Base-by-base conservation (phyloP, 1,140 invertebrate species). In the Eurosta solidaginis region DNA sequence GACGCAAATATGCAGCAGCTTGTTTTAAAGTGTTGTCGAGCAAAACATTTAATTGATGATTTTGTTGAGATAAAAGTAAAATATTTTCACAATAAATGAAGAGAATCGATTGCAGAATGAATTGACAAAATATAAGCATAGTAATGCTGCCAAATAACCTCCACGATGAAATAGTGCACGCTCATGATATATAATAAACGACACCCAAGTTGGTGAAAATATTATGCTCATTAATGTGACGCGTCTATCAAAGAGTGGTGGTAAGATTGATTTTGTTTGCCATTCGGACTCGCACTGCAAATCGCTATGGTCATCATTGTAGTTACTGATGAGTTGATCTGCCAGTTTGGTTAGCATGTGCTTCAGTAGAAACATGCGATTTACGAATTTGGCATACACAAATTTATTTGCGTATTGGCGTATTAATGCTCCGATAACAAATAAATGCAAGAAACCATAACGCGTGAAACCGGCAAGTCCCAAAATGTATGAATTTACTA, bases 91-190 rank as follows among this genome's bases (percentile, higher is more conserved):
- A 68, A 17, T 40, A 68, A 17, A 7, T 40, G n/a, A 29, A 1
- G 59, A 79, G 44, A 5, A 75, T 77, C 17, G 63, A 77, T 36
- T 73, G 33, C 63, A 77, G 22, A 22, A 77, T 44, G 33, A 79
- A 22, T 6, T 77, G 76, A 27, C 78, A 79, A 59, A 77, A 2
- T 77, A 76, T 1, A 77, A 29, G 25, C 29, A 68, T 4, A 79
- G 27, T 27, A 79, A 14, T 2, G 75, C 73, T 1, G 49, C 20
- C 2, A 79, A 27, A 22, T 77, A 79, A n/a, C n/a, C n/a, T 20
- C 4, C 33, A 1, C 44, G 33, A 45, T 45, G 50, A 12, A 25
- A 7, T 3, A 22, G 9, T 3, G 59, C 78, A 25, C 54, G 14
- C 40, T 79, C 78, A 5, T 77, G 10, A 2, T 9, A 5, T 5